These are phyloP conservation scores for Eospalax fontanierii DNA, from an alignment of 2,797 vertebrate genomes.

Conservation along the genomic window DNA sequence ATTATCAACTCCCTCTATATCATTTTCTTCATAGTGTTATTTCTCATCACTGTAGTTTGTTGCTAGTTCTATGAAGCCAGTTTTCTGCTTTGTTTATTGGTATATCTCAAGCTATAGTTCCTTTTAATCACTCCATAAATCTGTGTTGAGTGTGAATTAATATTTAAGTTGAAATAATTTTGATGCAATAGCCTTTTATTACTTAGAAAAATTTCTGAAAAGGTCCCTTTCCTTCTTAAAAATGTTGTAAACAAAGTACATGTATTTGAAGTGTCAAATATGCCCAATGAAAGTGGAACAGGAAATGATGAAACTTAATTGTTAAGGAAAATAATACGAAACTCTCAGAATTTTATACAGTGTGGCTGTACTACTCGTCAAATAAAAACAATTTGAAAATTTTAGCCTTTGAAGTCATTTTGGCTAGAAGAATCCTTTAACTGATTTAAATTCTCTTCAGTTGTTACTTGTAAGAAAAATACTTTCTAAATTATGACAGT, in stretches of 20 bases:
- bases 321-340: neutral
- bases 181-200: neutral
- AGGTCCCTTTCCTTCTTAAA: constrained; percentile 24
- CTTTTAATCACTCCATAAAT: constrained; percentile 35
- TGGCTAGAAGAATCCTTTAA: neutral
- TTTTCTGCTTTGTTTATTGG: constrained; percentile 26
- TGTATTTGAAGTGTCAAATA: neutral
- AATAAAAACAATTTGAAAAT: neutral
- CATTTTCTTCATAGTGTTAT: neutral
- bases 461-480: constrained; percentile 32
- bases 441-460: neutral
- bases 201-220: neutral
- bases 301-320: neutral
- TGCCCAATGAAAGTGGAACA: neutral
- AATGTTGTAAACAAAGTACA: constrained; percentile 42
- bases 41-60: neutral
- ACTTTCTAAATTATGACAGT: neutral
- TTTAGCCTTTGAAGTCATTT: neutral
- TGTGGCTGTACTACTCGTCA: constrained; percentile 1
- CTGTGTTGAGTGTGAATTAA: constrained; percentile 17
- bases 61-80: neutral
- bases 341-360: constrained; percentile 52
- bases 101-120: neutral
- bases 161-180: constrained; percentile 34
- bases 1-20: neutral